Evolutionary conservation across 2,888 invertebrate genomes (phyloP).

Genomic region (Apotomis turbidana): DNA sequence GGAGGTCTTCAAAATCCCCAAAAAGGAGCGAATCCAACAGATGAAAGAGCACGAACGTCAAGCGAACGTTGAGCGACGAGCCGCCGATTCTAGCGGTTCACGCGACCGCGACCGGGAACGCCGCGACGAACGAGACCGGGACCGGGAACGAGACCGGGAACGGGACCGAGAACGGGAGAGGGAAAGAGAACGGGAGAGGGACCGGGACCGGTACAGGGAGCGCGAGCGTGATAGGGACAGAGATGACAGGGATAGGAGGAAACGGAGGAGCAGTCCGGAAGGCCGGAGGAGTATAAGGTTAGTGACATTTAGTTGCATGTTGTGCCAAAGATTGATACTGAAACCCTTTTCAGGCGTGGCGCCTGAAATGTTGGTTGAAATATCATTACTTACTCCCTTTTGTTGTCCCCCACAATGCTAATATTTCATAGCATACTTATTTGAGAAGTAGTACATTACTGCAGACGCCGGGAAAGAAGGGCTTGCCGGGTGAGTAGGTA

Average conservation of each 20-base stretch:
- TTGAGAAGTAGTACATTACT: too few relatives aligned
- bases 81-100: slow-evolving; percentile 76
- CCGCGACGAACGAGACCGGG: slow-evolving; percentile 56
- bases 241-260: slow-evolving; percentile 68
- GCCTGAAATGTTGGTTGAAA: too few relatives aligned
- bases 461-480: too few relatives aligned
- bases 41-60: slow-evolving; percentile 98
- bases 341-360: too few relatives aligned
- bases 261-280: slow-evolving; percentile 75
- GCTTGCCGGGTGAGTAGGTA: too few relatives aligned
- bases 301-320: slow-evolving; percentile 25
- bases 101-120: slow-evolving; percentile 67
- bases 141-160: slow-evolving; percentile 56
- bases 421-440: too few relatives aligned
- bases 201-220: slow-evolving; percentile 60
- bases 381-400: too few relatives aligned
- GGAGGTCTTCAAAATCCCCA: slow-evolving; percentile 94
- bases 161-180: slow-evolving; percentile 53
- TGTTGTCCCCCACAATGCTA: too few relatives aligned
- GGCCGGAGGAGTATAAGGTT: slow-evolving; percentile 76
- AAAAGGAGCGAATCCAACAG: slow-evolving; percentile 96
- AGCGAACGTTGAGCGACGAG: slow-evolving; percentile 86
- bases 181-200: slow-evolving; percentile 62
- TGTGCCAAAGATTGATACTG: too few relatives aligned
- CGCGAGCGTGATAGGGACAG: slow-evolving; percentile 59